Evolutionary conservation across 1,140 invertebrate genomes (phyloP), one percentile per base, ranked within the genome.

Genomic region (Zaprionus capensis): DNA sequence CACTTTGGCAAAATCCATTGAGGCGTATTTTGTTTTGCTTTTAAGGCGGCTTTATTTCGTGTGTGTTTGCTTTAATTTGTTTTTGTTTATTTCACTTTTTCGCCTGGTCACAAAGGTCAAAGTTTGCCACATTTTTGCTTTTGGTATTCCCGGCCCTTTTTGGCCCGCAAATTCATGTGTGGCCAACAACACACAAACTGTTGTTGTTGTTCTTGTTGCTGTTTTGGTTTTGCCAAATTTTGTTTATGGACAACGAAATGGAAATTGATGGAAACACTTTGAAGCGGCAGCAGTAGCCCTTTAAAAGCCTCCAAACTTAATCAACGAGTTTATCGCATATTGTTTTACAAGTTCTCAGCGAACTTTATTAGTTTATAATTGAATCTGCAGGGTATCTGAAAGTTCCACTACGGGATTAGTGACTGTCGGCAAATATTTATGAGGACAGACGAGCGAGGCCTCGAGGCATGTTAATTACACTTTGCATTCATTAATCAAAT

Each of bases 41-140:
- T 70, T 34, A 15, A 62, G 71, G 66, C 57, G 66, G 49, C 71
- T 62, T 72, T 67, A 72, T 72, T 49, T 71, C 36, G 36, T 15
- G 36, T 85, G 79, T 85, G 79, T 73, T 80, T 83, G 71, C 75
- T 86, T 86, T 78, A 80, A 86, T 82, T 87, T 88, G 80, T 86
- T 86, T 86, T 86, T 86, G 83, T 83, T 87, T 88, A 87, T 86
- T 85, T 85, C 83, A 73, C 82, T 65, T 86, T 86, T 74, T 71
- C 53, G 57, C 57, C 24, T 69, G 26, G 36, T 46, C 66, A 55
- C 79, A 84, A 86, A 86, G 83, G 83, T 88, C 84, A 87, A 87
- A 87, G 83, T 84, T 87, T 62, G 56, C 61, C 68, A 80, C 72
- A 83, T 76, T 80, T 68, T 67, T 63, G 53, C 56, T 2, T 61